These are phyloP conservation scores for Gobio occitaniae DNA, from an alignment of 2,797 vertebrate species.

Conservation along the genomic window DNA sequence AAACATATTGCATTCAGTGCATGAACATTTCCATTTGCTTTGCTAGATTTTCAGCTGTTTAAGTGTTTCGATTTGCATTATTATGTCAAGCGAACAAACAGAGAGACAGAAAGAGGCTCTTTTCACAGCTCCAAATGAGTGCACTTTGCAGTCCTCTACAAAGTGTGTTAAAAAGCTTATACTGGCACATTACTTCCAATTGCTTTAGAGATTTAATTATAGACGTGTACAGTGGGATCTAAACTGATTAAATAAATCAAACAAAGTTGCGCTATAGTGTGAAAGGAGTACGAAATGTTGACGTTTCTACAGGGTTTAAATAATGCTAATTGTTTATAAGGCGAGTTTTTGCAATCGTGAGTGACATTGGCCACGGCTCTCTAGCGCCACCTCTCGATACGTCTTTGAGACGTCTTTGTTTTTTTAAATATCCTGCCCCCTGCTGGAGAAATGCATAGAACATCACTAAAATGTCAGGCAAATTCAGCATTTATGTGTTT, in stretches of 20 bases:
- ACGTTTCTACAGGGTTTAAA: not conserved
- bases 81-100: not conserved
- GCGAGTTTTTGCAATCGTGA: not conserved
- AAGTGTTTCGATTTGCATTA: not conserved
- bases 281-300: too few species aligned
- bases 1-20: not conserved
- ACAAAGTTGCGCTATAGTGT: too few species aligned
- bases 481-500: not conserved
- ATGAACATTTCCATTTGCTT: not conserved
- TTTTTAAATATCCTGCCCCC: slow-evolving; percentile 5
- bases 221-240: not conserved
- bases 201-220: not conserved
- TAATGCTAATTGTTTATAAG: not conserved
- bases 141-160: not conserved
- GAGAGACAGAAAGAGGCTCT: not conserved
- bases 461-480: not conserved
- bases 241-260: not conserved
- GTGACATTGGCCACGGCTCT: not conserved
- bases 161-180: not conserved
- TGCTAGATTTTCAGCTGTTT: not conserved
- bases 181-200: not conserved
- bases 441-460: slow-evolving; percentile 29
- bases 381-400: slow-evolving; percentile 23
- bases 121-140: not conserved
- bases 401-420: not conserved